These are phyloP conservation scores for Brachypalpus laphriformis DNA, from an alignment of 2,888 invertebrate genomes.

Conservation along the genomic window DNA sequence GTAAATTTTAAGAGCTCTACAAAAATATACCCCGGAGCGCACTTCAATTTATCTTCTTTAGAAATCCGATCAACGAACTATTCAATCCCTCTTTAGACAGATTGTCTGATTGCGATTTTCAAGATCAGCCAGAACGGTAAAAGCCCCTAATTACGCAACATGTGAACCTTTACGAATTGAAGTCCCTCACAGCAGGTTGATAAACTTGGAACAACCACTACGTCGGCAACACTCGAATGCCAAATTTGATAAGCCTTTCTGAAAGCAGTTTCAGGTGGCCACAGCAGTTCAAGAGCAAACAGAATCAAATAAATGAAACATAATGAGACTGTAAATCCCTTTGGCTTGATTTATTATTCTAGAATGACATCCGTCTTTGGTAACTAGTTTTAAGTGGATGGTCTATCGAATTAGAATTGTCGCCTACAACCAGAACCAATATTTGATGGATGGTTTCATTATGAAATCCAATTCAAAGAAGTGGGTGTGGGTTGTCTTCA, in stretches of 20 bases:
- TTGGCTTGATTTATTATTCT: not conserved
- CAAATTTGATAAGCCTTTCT: not conserved
- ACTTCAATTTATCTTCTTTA: not conserved
- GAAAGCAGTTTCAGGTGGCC: not conserved
- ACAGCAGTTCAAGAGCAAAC: not conserved
- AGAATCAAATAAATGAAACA: not conserved
- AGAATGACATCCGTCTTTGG: constrained; percentile 1
- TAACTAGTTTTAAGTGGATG: constrained; percentile 1
- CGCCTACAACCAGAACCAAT: constrained; percentile 20
- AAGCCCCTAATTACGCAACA: not conserved
- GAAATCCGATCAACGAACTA: not conserved
- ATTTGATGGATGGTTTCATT: constrained; percentile 8
- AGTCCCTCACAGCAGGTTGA: not conserved
- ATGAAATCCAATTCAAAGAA: not conserved
- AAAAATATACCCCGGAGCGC: not conserved
- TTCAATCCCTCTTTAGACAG: not conserved
- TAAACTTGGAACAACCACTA: not conserved
- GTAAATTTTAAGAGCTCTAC: too few species aligned
- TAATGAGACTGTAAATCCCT: not conserved
- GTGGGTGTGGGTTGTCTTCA: not conserved
- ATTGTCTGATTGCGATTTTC: not conserved
- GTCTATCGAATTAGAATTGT: constrained; percentile 3
- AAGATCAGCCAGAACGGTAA: not conserved
- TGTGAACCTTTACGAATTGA: not conserved
- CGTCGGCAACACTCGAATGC: not conserved